Base-by-base conservation (phyloP, 2,113 vertebrate species). In the Aplodontia rufa region DNA sequence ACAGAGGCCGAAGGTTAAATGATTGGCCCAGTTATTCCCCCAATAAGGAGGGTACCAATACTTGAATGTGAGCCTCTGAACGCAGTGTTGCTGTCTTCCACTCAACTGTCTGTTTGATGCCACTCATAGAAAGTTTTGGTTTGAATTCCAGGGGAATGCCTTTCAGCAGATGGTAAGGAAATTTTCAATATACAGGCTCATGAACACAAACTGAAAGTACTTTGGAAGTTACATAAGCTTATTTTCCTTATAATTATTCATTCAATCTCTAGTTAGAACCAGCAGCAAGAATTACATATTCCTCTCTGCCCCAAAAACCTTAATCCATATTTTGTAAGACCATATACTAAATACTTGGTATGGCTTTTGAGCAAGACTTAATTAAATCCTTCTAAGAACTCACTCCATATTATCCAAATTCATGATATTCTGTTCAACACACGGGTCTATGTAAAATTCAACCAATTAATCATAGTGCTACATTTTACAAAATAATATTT, bases 201-300 rank as follows among this genome's bases (percentile, higher is more conserved):
- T 91, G 66, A 95, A 87, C 22, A 71, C 42, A 88, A 90, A 91
- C 68, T 42, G 32, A 81, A 76, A 83, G 64, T 60, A 95, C 62
- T 60, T 85, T 64, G 30, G 11, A 86, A 86, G 11, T 86, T 76
- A 89, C 24, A 85, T 81, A 88, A 87, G 89, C 45, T 69, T 68
- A 68, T 40, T 92, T 24, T 91, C 35, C 42, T 42, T 78, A 9
- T 82, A 89, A 96, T 28, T 90, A 83, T 37, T 78, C 42, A 85
- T 49, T 32, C 45, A 80, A 80, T 76, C 32, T 78, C 58, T 82
- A 69, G 51, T 74, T 83, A 93, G 45, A 93, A 93, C 13, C 12
- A 91, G 40, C 16, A 80, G 26, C 58, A 75, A 75, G 20, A 88
- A 58, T 87, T 66, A 49, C 0, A 32, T 32, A 94, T 78, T 71